Evolutionary conservation across 2,888 invertebrate genomes (phyloP).

Genomic region (Hypomecis atomaria): DNA sequence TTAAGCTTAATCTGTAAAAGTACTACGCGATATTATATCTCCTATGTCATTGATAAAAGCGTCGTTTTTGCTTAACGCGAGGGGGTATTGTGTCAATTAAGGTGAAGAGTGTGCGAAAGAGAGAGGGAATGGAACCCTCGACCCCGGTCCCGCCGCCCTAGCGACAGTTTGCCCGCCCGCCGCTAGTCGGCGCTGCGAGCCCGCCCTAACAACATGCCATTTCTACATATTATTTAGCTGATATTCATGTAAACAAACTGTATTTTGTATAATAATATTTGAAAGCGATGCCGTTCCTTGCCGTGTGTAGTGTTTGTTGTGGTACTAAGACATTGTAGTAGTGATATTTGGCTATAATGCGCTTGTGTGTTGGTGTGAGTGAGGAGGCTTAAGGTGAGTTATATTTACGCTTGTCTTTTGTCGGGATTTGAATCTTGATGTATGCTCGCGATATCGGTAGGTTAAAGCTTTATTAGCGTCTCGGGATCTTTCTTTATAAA

Average conservation of each 20-base stretch:
- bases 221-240: constrained; percentile 64
- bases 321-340: constrained; percentile 30
- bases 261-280: constrained; percentile 55
- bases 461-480: constrained; percentile 30
- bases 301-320: constrained; percentile 52
- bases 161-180: constrained; percentile 60
- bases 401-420: constrained; percentile 40
- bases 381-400: constrained; percentile 56
- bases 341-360: constrained; percentile 24
- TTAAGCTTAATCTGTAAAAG: constrained; percentile 27
- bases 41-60: constrained; percentile 82
- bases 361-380: constrained; percentile 36
- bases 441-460: constrained; percentile 35
- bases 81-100: constrained; percentile 59
- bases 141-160: constrained; percentile 65
- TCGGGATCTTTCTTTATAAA: constrained; percentile 6
- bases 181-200: constrained; percentile 80
- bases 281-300: constrained; percentile 45
- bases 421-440: constrained; percentile 37
- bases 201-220: constrained; percentile 75
- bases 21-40: constrained; percentile 63
- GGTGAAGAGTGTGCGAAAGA: constrained; percentile 67
- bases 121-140: constrained; percentile 60
- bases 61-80: constrained; percentile 77
- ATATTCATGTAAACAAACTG: constrained; percentile 78